phyloP scores from a whole-genome alignment of 2,888 invertebrate species.

The Chloroclystis v-ata region DNA sequence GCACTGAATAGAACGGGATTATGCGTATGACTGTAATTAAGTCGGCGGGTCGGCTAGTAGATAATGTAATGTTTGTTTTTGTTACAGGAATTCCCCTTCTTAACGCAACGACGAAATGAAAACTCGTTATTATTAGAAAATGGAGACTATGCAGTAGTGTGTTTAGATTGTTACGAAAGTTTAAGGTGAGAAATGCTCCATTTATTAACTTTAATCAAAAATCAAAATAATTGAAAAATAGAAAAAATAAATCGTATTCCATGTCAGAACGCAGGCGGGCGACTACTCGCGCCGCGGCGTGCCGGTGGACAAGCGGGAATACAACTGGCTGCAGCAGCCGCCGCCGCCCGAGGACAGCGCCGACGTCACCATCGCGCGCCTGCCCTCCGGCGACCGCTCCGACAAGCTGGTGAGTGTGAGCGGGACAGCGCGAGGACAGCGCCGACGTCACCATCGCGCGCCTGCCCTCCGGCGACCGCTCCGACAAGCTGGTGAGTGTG shows the following conservation, averaged over 20 bases:
- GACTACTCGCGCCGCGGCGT: conserved; percentile 94
- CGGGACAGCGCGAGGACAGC: conserved; percentile 92
- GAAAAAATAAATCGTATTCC: too few relatives aligned
- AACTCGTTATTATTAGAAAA: conserved; percentile 91
- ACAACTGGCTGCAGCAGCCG: conserved; percentile 96
- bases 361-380: conserved; percentile 87
- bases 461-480: conserved; percentile 90
- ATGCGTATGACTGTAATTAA: neutral
- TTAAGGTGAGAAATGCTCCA: conserved; percentile 75
- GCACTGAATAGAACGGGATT: too few relatives aligned
- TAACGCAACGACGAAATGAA: conserved; percentile 90
- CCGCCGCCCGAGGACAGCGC: conserved; percentile 95
- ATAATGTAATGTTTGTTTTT: conserved; percentile 28
- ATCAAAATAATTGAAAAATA: too few relatives aligned
- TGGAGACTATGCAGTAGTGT: conserved; percentile 93
- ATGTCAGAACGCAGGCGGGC: conserved; percentile 85
- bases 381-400: conserved; percentile 91
- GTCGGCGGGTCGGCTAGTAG: too few relatives aligned
- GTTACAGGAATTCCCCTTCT: conserved; percentile 90
- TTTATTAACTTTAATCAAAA: too few relatives aligned
- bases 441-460: conserved; percentile 90
- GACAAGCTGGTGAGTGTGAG: conserved; percentile 86
- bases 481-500: conserved; percentile 85
- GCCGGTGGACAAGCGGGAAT: conserved; percentile 92
- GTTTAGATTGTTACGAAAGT: conserved; percentile 95